These are phyloP conservation scores for Capitella teleta DNA, from an alignment of 1,140 invertebrate genomes.

Conservation along the genomic window DNA sequence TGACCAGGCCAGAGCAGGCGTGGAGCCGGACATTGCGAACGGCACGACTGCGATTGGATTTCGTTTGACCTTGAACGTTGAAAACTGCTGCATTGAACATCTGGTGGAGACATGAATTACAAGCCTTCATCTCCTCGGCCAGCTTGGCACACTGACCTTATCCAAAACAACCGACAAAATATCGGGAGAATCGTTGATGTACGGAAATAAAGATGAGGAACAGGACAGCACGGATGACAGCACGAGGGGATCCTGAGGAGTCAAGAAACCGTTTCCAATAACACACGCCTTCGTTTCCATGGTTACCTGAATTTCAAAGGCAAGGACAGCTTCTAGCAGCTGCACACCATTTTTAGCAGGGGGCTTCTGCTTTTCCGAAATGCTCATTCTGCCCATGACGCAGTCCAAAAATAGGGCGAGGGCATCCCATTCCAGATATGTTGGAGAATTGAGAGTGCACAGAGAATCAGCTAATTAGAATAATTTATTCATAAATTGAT, in stretches of 20 bases:
- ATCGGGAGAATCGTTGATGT: slow-evolving; percentile 70
- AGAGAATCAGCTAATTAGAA: background rate
- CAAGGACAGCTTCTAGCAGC: slow-evolving; percentile 63
- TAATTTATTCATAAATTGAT: background rate
- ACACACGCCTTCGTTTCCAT: too few species aligned
- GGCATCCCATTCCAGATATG: slow-evolving; percentile 68
- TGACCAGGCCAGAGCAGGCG: slow-evolving; percentile 77
- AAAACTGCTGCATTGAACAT: slow-evolving; percentile 72
- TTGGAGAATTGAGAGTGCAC: slow-evolving; percentile 37
- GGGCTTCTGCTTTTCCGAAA: slow-evolving; percentile 50
- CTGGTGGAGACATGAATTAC: too few species aligned
- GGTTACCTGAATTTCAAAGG: slow-evolving; percentile 53
- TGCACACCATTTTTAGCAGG: slow-evolving; percentile 56
- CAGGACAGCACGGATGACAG: slow-evolving; percentile 72
- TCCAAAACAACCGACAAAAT: slow-evolving; percentile 66
- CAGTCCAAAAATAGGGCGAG: slow-evolving; percentile 58
- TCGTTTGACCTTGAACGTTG: slow-evolving; percentile 52
- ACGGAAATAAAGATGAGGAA: slow-evolving; percentile 79
- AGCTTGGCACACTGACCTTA: slow-evolving; percentile 45
- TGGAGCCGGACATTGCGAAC: slow-evolving; percentile 77
- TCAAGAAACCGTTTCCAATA: too few species aligned
- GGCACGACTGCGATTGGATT: slow-evolving; percentile 54
- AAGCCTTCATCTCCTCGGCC: too few species aligned
- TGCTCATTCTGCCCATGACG: slow-evolving; percentile 61
- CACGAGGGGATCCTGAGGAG: slow-evolving; percentile 49